Evolutionary conservation across 1,140 invertebrate species (phyloP).

Genomic region (Pararge aegeria): DNA sequence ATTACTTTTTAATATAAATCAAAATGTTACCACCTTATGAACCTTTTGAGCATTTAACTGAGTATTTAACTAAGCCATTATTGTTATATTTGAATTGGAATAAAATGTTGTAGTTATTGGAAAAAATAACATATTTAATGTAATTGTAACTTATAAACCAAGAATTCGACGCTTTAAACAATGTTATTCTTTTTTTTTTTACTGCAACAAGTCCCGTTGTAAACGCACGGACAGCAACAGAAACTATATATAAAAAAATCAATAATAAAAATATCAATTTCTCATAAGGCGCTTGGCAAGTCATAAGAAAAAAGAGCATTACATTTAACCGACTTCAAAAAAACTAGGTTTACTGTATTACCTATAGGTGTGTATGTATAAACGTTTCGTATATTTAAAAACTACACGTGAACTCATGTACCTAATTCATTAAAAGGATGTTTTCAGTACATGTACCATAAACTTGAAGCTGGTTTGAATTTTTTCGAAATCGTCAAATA

Average conservation of each 20-base stretch:
- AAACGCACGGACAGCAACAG: slow-evolving; percentile 32
- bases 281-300: slow-evolving; percentile 40
- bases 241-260: slow-evolving; percentile 18
- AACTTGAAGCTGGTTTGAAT: not conserved
- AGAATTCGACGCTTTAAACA: no score
- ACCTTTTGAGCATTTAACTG: slow-evolving; percentile 4
- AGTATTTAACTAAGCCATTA: no score
- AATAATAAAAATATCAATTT: slow-evolving; percentile 31
- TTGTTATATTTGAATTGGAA: no score
- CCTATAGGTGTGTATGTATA: not conserved
- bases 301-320: slow-evolving; percentile 30
- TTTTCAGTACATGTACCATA: no score
- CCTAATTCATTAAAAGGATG: no score
- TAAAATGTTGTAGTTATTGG: no score
- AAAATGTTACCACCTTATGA: slow-evolving; percentile 4
- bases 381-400: not conserved
- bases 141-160: no score
- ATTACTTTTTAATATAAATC: not conserved
- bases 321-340: slow-evolving; percentile 22
- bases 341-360: slow-evolving; percentile 1
- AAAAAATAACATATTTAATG: no score
- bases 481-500: not conserved
- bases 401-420: no score
- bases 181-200: no score
- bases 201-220: slow-evolving; percentile 30